Percentiles rank a stretch among this genome's conserved stretches.
Evolutionary conservation across 1,140 invertebrate species (phyloP).

Genomic region (Drosophila fuyamai): DNA sequence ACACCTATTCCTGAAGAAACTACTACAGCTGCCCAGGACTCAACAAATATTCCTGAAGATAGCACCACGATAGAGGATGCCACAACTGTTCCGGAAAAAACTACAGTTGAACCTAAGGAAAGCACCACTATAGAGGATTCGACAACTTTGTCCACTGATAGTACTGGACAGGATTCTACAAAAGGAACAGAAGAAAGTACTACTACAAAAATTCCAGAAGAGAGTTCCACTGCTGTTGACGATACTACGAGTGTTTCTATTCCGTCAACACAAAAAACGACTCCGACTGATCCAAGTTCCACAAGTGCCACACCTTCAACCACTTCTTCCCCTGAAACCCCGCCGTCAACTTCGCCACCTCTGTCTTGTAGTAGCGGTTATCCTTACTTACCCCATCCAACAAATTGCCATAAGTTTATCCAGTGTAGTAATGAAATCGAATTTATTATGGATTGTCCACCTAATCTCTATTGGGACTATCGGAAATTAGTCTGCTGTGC

Average conservation of each 20-base stretch:
- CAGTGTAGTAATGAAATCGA: conserved; percentile 41
- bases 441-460: conserved; percentile 6
- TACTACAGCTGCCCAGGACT: background rate
- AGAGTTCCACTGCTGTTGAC: background rate
- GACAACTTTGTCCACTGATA: background rate
- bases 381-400: conserved; percentile 37
- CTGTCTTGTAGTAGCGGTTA: conserved; percentile 19
- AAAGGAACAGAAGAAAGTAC: background rate
- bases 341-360: conserved; percentile 5
- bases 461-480: conserved; percentile 33
- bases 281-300: background rate
- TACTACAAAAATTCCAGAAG: background rate
- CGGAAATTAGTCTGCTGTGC: background rate
- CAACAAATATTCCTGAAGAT: background rate
- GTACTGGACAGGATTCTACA: background rate
- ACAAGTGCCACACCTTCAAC: conserved; percentile 6
- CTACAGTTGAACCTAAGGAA: background rate
- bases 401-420: conserved; percentile 45
- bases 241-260: background rate
- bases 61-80: background rate
- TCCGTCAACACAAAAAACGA: background rate
- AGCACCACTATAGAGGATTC: background rate
- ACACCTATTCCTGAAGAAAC: background rate
- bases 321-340: conserved; percentile 5
- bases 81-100: background rate